Percentiles rank a stretch among this genome's conserved stretches.
Conservation (phyloP, 37 sponge, comb jelly and placozoan species). For the Ephydatia muelleri region DNA sequence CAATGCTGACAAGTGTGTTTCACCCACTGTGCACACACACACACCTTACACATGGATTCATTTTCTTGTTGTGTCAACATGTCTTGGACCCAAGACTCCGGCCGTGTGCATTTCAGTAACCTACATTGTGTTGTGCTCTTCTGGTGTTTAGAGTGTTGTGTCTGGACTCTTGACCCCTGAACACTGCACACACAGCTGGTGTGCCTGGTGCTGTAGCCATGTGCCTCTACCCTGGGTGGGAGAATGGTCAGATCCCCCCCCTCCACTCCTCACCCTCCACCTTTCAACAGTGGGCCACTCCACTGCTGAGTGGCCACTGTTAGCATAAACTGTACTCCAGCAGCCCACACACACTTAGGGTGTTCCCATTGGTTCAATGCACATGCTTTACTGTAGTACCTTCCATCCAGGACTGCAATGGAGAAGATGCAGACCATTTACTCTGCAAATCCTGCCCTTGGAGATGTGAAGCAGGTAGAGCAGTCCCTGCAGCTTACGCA, state of each 20-base stretch:
- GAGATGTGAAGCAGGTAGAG: constrained; percentile 56
- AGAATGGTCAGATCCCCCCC: no score
- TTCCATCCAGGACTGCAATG: constrained; percentile 68
- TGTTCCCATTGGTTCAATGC: no score
- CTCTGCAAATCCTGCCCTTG: constrained; percentile 67
- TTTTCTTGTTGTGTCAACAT: not conserved
- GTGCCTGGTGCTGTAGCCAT: not conserved
- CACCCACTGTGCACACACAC: not conserved
- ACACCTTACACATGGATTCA: not conserved
- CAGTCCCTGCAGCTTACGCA: constrained; percentile 44
- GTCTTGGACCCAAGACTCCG: not conserved
- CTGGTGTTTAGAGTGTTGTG: not conserved
- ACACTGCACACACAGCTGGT: not conserved
- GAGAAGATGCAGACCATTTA: constrained; percentile 85
- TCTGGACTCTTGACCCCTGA: not conserved
- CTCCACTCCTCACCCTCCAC: no score
- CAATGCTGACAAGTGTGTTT: constrained; percentile 65
- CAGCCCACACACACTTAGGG: no score
- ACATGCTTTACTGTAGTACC: not conserved
- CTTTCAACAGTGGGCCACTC: no score
- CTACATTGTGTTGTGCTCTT: not conserved
- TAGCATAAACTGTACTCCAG: no score
- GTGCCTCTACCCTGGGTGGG: no score
- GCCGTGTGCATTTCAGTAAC: not conserved
- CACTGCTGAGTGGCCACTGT: no score